phyloP scores from a whole-genome alignment of 1,140 invertebrate species.

The Hylaeus volcanicus region DNA sequence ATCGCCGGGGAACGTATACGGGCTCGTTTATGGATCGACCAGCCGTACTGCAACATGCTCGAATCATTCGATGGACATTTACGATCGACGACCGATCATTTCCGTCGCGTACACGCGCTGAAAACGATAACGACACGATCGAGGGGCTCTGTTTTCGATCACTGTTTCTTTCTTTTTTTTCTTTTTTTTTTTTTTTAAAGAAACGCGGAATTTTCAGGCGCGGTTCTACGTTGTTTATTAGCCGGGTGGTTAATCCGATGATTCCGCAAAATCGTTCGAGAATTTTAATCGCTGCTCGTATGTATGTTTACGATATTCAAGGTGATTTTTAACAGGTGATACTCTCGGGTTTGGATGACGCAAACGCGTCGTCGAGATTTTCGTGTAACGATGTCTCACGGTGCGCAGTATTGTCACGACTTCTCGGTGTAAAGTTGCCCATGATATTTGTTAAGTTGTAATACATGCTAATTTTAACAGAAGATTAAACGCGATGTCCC shows the following conservation, averaged over 20 bases:
- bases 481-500: too few species aligned
- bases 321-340: too few species aligned
- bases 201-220: not conserved
- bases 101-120: conserved; percentile 21
- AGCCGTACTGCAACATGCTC: conserved; percentile 10
- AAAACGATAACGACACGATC: conserved; percentile 27
- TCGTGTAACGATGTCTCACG: too few species aligned
- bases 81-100: conserved; percentile 41
- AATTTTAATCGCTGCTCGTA: not conserved
- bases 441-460: too few species aligned
- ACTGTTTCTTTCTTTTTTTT: too few species aligned
- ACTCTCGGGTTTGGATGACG: too few species aligned
- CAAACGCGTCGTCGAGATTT: too few species aligned
- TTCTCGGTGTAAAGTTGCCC: too few species aligned
- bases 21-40: conserved; percentile 3
- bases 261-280: not conserved
- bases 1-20: not conserved
- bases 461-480: too few species aligned
- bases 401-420: too few species aligned
- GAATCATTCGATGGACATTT: conserved; percentile 23
- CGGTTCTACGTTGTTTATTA: not conserved
- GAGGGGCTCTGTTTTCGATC: conserved; percentile 4
- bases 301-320: too few species aligned
- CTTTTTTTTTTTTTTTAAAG: not conserved
- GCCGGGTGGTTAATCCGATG: not conserved